phyloP scores from a whole-genome alignment of 2,113 vertebrate species.

The Stictonetta naevosa region DNA sequence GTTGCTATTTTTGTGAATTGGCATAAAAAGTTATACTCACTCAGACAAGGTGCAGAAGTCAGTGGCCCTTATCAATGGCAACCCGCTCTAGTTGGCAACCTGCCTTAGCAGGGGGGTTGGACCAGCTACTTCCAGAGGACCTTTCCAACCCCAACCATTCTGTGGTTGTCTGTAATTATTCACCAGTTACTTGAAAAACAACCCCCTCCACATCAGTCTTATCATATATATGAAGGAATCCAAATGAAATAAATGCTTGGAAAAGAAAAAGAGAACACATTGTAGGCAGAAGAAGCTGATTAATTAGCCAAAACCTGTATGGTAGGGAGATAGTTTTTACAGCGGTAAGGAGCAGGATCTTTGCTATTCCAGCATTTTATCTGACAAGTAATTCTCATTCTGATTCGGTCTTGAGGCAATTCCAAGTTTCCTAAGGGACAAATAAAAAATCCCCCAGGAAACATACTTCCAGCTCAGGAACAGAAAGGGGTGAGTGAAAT shows the following conservation, averaged over 20 bases:
- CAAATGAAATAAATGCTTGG: background rate
- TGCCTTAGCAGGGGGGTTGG: background rate
- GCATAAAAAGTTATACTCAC: background rate
- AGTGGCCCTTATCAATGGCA: background rate
- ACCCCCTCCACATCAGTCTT: rapidly evolving
- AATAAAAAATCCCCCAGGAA: background rate
- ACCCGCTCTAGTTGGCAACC: background rate
- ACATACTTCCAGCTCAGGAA: background rate
- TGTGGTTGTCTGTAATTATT: background rate
- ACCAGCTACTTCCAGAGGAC: background rate
- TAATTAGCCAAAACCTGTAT: background rate
- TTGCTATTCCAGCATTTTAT: background rate
- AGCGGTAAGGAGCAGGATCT: background rate
- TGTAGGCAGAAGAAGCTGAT: background rate
- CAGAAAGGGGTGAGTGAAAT: background rate
- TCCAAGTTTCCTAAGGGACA: background rate
- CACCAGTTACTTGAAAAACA: background rate
- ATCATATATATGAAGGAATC: background rate
- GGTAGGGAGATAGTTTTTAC: background rate
- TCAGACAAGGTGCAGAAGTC: background rate
- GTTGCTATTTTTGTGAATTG: background rate
- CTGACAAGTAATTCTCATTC: slow-evolving; percentile 10
- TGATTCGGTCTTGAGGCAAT: background rate
- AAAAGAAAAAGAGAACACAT: background rate
- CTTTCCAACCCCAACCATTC: background rate